Evolutionary conservation across 2,888 invertebrate genomes (phyloP).

Genomic region (Malthinus seriepunctatus): DNA sequence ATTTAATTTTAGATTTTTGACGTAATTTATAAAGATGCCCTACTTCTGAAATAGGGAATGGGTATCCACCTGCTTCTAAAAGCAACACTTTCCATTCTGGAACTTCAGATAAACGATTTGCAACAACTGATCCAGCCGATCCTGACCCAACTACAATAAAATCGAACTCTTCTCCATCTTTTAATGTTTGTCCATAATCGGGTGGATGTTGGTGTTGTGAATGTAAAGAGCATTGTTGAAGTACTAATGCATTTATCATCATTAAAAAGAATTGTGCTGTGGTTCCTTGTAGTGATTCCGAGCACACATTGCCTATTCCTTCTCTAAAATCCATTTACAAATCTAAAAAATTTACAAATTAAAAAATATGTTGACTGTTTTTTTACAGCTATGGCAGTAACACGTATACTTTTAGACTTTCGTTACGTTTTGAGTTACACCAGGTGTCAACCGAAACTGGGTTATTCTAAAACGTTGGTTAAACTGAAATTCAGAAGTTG

Average conservation of each 20-base stretch:
- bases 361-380: too few relatives aligned
- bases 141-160: conserved; percentile 60
- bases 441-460: too few relatives aligned
- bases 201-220: not conserved
- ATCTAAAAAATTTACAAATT: too few relatives aligned
- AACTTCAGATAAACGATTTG: conserved; percentile 55
- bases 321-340: not conserved
- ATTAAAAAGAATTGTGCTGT: conserved; percentile 51
- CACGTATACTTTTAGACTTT: too few relatives aligned
- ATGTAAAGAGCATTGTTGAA: not conserved
- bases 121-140: conserved; percentile 59
- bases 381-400: too few relatives aligned
- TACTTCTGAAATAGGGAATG: conserved; percentile 54
- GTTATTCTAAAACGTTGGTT: too few relatives aligned
- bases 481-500: too few relatives aligned
- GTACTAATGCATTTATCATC: conserved; percentile 5
- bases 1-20: conserved; percentile 27
- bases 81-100: conserved; percentile 56
- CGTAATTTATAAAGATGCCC: not conserved
- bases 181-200: conserved; percentile 13
- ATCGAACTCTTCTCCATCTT: conserved; percentile 50
- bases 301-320: not conserved
- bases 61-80: conserved; percentile 59
- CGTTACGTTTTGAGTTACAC: too few relatives aligned
- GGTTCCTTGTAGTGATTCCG: not conserved